Conservation (phyloP, 1,140 invertebrate genomes). For the Zaprionus ornatus region DNA sequence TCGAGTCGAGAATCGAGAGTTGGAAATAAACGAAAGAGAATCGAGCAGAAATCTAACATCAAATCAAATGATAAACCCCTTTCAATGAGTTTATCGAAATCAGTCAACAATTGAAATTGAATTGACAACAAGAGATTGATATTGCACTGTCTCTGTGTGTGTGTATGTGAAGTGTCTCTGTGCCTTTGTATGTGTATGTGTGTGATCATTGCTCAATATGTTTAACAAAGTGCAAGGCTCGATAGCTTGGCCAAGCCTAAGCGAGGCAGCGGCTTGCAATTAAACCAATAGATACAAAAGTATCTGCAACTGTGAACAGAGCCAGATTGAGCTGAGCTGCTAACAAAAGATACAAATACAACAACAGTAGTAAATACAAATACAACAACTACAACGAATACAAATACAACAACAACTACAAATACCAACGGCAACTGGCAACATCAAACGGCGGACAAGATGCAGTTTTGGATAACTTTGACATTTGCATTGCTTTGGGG, state of each 20-base stretch:
- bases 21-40: background rate
- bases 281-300: constrained; percentile 54
- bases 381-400: constrained; percentile 7
- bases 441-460: constrained; percentile 51
- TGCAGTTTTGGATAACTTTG: constrained; percentile 83
- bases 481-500: constrained; percentile 78
- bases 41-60: background rate
- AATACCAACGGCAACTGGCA: constrained; percentile 30
- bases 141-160: background rate
- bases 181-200: constrained; percentile 17
- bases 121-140: constrained; percentile 23
- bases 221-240: constrained; percentile 29
- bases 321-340: constrained; percentile 1
- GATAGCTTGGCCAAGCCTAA: constrained; percentile 61
- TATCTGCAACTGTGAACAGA: constrained; percentile 61
- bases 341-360: constrained; percentile 4
- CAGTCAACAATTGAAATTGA: constrained; percentile 25
- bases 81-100: constrained; percentile 9
- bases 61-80: background rate
- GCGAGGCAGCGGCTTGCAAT: constrained; percentile 50
- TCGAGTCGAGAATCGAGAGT: constrained; percentile 14
- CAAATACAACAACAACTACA: constrained; percentile 5
- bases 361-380: constrained; percentile 3
- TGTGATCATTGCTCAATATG: constrained; percentile 21
- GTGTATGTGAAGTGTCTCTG: constrained; percentile 1